Base-by-base conservation (phyloP, 2,113 vertebrate species). In the Cromileptes altivelis region DNA sequence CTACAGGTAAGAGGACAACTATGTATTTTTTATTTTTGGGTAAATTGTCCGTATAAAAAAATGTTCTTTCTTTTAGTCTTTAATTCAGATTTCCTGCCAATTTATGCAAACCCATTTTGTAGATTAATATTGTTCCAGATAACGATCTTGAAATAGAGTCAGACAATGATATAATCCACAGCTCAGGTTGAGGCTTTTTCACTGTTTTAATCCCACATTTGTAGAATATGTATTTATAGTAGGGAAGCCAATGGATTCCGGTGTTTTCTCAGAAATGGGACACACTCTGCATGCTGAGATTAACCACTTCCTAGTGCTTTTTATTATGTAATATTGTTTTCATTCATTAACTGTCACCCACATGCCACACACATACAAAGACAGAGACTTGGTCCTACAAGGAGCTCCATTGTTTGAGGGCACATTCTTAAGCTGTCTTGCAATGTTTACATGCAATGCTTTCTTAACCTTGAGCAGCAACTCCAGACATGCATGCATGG, bases 381-480 rank as follows among this genome's bases (percentile, higher is more conserved):
- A 76, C 45, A 62, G 21, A 67, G 58, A 56, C 21, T 30, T 83
- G 45, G 57, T 62, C n/a, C 40, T 2, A 74, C 84, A 85, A 64
- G 47, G 40, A 77, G 53, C 25, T 23, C 57, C 42, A 17, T 70
- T 87, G 70, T 76, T 81, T 68, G n/a, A 65, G 33, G 17, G 8
- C 30, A 65, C 58, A 82, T 58, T 86, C 73, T 80, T 65, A 49
- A 63, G 21, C 45, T 61, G 14, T 37, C 15, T 45, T 68, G 3
- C 55, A 64, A 50, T 71, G 70, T 79, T 86, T 87, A 64, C 72
- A 85, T 78, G 68, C 73, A 68, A 62, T 10, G 12, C 56, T 73
- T 45, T 67, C 57, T 42, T 49, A 25, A 57, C 76, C 65, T 60
- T 70, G 33, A 88, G 49, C 60, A 49, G 49, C 69, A 81, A 23